Percentiles rank a stretch among this genome's conserved stretches.
These are phyloP conservation scores for Pygmarrhopalites habei DNA, from an alignment of 1,140 invertebrate genomes.

Conservation along the genomic window DNA sequence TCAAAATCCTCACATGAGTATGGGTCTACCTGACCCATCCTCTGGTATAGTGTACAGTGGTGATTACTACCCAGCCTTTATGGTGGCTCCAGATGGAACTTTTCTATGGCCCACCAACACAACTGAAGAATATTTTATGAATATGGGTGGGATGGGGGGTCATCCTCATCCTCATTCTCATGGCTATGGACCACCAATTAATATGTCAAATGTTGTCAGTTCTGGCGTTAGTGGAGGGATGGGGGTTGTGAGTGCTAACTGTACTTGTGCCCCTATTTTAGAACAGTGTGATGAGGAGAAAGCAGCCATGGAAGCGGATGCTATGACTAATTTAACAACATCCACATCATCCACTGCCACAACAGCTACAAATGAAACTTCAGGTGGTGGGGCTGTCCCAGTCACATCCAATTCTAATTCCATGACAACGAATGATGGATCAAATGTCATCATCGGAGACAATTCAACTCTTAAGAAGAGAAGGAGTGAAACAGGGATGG, in stretches of 20 bases:
- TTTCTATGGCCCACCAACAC: background rate
- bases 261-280: constrained; percentile 32
- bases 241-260: constrained; percentile 14
- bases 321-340: too few relatives aligned
- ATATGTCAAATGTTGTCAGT: constrained; percentile 1
- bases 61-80: background rate
- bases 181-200: constrained; percentile 4
- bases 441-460: too few relatives aligned
- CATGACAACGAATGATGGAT: too few relatives aligned
- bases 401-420: too few relatives aligned
- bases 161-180: constrained; percentile 53
- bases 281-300: constrained; percentile 36
- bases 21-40: background rate
- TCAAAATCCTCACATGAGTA: background rate
- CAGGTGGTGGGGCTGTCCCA: too few relatives aligned
- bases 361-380: background rate
- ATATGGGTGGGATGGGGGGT: constrained; percentile 44
- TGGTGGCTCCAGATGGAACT: constrained; percentile 3
- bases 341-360: constrained; percentile 2
- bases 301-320: constrained; percentile 11
- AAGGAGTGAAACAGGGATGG: constrained; percentile 12
- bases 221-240: constrained; percentile 2
- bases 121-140: constrained; percentile 9
- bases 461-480: background rate
- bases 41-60: background rate